phyloP scores from a whole-genome alignment of 2,797 vertebrate genomes.

The Danio tinwini region DNA sequence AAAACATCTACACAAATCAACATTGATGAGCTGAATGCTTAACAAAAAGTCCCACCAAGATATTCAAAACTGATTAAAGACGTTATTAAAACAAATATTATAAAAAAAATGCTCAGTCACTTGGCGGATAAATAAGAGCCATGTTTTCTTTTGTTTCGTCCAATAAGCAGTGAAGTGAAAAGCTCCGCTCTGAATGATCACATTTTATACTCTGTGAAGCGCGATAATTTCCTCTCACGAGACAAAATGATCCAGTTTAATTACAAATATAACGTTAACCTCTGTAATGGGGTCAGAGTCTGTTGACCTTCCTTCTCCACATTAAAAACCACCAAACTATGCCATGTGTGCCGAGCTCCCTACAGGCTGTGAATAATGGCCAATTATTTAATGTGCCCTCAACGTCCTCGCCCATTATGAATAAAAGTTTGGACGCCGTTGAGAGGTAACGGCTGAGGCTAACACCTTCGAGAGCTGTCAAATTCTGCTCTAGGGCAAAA shows the following conservation, averaged over 20 bases:
- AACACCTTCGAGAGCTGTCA: conserved; percentile 21
- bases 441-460: conserved; percentile 28
- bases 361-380: conserved; percentile 41
- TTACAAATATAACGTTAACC: conserved; percentile 64
- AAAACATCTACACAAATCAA: conserved; percentile 14
- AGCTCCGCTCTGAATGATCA: conserved; percentile 57
- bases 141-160: conserved; percentile 44
- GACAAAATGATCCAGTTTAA: conserved; percentile 61
- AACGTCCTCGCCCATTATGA: conserved; percentile 20
- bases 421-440: conserved; percentile 15
- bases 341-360: conserved; percentile 37
- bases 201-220: conserved; percentile 64
- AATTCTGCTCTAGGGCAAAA: conserved; percentile 14
- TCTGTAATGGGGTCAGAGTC: conserved; percentile 46
- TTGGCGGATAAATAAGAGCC: not conserved
- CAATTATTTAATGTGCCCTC: conserved; percentile 45
- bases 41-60: not conserved
- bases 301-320: conserved; percentile 41
- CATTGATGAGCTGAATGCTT: not conserved
- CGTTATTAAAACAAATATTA: not conserved
- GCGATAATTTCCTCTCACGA: conserved; percentile 54
- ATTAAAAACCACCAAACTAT: conserved; percentile 55
- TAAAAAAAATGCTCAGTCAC: conserved; percentile 2
- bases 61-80: not conserved
- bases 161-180: conserved; percentile 66